phyloP scores from a whole-genome alignment of 2,888 invertebrate genomes.

The Megastigmus dorsalis region DNA sequence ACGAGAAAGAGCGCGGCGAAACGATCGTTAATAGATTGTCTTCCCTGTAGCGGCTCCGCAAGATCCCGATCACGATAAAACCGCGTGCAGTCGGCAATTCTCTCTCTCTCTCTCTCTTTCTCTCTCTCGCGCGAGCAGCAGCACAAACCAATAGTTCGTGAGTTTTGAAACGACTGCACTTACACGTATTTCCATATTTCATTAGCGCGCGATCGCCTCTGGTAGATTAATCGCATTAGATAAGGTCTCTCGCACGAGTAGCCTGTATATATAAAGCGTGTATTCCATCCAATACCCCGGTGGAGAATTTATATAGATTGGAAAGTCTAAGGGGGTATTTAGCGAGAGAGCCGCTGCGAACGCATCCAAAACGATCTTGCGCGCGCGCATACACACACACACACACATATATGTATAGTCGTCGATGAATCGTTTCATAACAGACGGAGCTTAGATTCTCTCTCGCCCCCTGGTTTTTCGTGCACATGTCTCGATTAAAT shows the following conservation, averaged over 20 bases:
- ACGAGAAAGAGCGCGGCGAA: too few relatives aligned
- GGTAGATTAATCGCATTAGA: conserved; percentile 42
- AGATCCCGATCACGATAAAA: conserved; percentile 16
- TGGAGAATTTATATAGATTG: too few relatives aligned
- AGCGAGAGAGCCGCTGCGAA: too few relatives aligned
- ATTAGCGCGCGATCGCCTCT: conserved; percentile 30
- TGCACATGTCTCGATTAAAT: too few relatives aligned
- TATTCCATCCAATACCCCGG: background rate
- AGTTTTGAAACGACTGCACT: conserved; percentile 26
- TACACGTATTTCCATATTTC: conserved; percentile 44
- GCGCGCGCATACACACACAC: too few relatives aligned
- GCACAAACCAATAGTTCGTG: conserved; percentile 26
- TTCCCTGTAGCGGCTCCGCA: background rate
- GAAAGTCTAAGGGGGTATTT: conserved; percentile 19
- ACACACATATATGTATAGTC: too few relatives aligned
- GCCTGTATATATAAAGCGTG: background rate
- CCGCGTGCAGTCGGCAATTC: too few relatives aligned
- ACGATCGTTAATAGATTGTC: background rate
- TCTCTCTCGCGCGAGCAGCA: background rate
- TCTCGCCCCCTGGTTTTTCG: too few relatives aligned
- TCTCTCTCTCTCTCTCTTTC: background rate
- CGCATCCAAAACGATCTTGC: too few relatives aligned
- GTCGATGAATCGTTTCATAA: too few relatives aligned
- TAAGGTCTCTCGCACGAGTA: conserved; percentile 31
- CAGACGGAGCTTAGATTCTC: too few relatives aligned